A percentile compares a stretch with the other conserved stretches of the same genome.
These are phyloP conservation scores for Octodonta nipae DNA, from an alignment of 2,888 invertebrate genomes.

Conservation along the genomic window DNA sequence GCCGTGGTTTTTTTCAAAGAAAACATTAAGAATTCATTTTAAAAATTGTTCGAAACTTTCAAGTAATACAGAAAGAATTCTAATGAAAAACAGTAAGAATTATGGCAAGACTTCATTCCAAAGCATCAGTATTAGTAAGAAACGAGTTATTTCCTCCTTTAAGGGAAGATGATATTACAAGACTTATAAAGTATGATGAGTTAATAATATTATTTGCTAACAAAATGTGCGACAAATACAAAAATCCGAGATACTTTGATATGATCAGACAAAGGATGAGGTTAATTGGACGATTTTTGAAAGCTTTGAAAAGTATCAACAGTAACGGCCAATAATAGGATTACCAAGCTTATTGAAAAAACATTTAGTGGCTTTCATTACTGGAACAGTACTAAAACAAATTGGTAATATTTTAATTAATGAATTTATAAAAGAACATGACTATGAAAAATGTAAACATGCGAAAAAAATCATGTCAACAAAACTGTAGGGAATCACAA, in stretches of 20 bases:
- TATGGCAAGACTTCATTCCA: constrained; percentile 5
- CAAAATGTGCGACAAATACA: constrained; percentile 10
- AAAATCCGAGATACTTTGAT: constrained; percentile 11
- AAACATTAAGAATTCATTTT: constrained; percentile 8
- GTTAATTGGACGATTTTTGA: constrained; percentile 13
- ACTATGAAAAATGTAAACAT: constrained; percentile 3
- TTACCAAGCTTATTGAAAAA: constrained; percentile 9
- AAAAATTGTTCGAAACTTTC: too few species aligned
- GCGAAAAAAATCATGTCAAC: constrained; percentile 5
- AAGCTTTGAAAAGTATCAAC: constrained; percentile 7
- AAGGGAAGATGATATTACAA: too few species aligned
- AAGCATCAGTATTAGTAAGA: constrained; percentile 5
- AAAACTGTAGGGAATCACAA: constrained; percentile 8
- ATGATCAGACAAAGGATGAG: constrained; percentile 15
- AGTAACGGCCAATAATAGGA: constrained; percentile 11
- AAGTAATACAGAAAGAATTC: constrained; percentile 1
- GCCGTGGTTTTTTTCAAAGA: constrained; percentile 6
- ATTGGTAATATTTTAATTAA: constrained; percentile 7
- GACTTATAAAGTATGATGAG: constrained; percentile 10
- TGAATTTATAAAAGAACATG: constrained; percentile 5
- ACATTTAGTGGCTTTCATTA: constrained; percentile 10
- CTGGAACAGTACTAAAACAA: constrained; percentile 14
- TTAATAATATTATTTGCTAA: constrained; percentile 7
- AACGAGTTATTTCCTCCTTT: constrained; percentile 6
- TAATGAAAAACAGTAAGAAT: constrained; percentile 5